Evolutionary conservation across 1,140 invertebrate genomes (phyloP), one percentile per base, ranked within the genome.

Genomic region (Ceratosolen solmsi): DNA sequence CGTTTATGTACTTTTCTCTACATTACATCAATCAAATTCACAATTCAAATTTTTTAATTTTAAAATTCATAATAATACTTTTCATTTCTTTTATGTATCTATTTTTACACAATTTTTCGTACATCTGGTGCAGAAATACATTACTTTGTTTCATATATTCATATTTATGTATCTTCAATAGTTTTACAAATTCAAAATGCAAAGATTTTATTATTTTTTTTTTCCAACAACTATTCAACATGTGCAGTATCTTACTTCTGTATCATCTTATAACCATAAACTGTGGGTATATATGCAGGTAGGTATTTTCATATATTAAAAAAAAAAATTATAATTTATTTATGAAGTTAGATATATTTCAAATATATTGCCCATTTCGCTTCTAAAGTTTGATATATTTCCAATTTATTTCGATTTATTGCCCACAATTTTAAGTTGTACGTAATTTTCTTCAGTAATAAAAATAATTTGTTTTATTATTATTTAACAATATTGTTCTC

Each of bases 281-380:
- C 22, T 60, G 15, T 75, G 33, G 27, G 0, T 9, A 56, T 54
- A 17, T 36, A 60, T 30, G 30, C 76, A 78, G 76, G 76, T 79
- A 79, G 78, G 78, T 79, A 25, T 27, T 56, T 33, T 70, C 33
- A 20, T 38, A 38, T 38, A 3, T 27, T 13, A 60, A 60, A 30
- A 60, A 60, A 5, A 46, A 46, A 46, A 60, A 33, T 36, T n/a
- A n/a, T n/a, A n/a, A n/a, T n/a, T n/a, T n/a, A n/a, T n/a, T n/a
- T n/a, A n/a, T n/a, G n/a, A n/a, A n/a, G n/a, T n/a, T n/a, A n/a
- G n/a, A n/a, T n/a, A n/a, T n/a, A n/a, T n/a, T n/a, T n/a, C n/a
- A n/a, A n/a, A n/a, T n/a, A n/a, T n/a, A n/a, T n/a, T n/a, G n/a
- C n/a, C n/a, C n/a, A n/a, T n/a, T n/a, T n/a, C n/a, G n/a, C n/a